These are phyloP conservation scores for Allobates femoralis DNA, from an alignment of 2,797 vertebrate genomes.

Conservation along the genomic window DNA sequence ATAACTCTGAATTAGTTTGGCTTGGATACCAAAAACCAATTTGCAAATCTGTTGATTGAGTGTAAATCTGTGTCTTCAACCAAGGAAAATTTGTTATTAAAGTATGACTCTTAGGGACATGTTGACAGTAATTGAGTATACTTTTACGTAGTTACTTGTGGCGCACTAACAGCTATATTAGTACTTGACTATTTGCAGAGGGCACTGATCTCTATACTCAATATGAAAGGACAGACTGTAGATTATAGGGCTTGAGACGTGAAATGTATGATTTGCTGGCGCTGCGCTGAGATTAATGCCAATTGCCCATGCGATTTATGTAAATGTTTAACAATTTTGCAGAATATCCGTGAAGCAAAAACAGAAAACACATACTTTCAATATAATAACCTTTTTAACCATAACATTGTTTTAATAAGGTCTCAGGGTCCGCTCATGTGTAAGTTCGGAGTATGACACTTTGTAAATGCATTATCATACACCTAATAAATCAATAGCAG, in stretches of 20 bases:
- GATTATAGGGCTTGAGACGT: background rate
- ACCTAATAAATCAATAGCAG: slow-evolving; percentile 17
- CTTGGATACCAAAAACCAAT: slow-evolving; percentile 15
- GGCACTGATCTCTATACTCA: background rate
- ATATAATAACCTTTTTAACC: background rate
- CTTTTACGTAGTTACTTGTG: background rate
- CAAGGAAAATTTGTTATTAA: background rate
- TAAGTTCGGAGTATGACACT: background rate
- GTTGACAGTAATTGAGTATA: slow-evolving; percentile 1
- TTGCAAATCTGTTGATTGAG: slow-evolving; percentile 15
- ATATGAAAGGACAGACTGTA: background rate
- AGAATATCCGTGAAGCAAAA: background rate
- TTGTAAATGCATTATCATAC: background rate
- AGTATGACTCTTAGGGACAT: slow-evolving; percentile 1
- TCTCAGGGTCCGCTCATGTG: background rate
- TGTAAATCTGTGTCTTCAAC: slow-evolving; percentile 12
- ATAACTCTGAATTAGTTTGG: slow-evolving; percentile 22
- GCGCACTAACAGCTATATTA: slow-evolving; percentile 1
- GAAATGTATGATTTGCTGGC: background rate
- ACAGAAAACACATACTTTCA: background rate
- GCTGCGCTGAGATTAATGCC: background rate
- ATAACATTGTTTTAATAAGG: background rate
- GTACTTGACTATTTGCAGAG: background rate
- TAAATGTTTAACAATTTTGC: background rate
- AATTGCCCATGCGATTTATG: background rate